These are phyloP conservation scores for Empis livida DNA, from an alignment of 2,888 invertebrate species.

Conservation along the genomic window DNA sequence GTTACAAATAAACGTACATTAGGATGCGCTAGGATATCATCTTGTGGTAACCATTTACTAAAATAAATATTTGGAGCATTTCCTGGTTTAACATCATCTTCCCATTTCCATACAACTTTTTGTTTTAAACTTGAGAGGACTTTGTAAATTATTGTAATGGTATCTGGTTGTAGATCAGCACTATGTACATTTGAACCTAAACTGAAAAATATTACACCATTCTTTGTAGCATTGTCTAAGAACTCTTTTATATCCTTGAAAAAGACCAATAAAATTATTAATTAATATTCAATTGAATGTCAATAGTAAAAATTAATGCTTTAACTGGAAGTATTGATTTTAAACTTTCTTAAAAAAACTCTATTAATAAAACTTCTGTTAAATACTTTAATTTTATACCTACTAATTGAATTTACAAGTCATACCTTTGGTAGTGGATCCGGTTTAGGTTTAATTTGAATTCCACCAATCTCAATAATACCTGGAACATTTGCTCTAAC, in stretches of 20 bases:
- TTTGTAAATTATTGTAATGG: constrained; percentile 39
- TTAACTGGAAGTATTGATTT: too few species aligned
- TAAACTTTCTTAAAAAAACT: too few species aligned
- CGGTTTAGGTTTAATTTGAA: constrained; percentile 23
- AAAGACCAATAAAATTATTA: too few species aligned
- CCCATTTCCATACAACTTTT: constrained; percentile 58
- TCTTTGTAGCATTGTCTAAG: constrained; percentile 25
- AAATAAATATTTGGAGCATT: constrained; percentile 35
- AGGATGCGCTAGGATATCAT: constrained; percentile 57
- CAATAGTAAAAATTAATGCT: too few species aligned
- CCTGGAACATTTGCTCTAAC: constrained; percentile 23
- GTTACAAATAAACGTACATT: constrained; percentile 41
- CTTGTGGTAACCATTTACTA: constrained; percentile 43
- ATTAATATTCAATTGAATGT: too few species aligned
- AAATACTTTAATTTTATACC: background rate
- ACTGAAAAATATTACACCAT: constrained; percentile 37
- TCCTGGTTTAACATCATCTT: constrained; percentile 34
- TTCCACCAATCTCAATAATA: constrained; percentile 27
- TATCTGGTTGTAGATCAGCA: constrained; percentile 36
- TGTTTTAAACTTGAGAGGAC: constrained; percentile 46
- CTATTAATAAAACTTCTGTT: too few species aligned
- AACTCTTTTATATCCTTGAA: constrained; percentile 28
- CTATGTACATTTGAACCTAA: constrained; percentile 35
- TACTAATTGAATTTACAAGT: too few species aligned
- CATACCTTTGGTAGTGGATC: constrained; percentile 21